Percentiles rank a stretch among this genome's conserved stretches.
Evolutionary conservation across 2,113 vertebrate species (phyloP).

Genomic region (Heterochromis multidens): DNA sequence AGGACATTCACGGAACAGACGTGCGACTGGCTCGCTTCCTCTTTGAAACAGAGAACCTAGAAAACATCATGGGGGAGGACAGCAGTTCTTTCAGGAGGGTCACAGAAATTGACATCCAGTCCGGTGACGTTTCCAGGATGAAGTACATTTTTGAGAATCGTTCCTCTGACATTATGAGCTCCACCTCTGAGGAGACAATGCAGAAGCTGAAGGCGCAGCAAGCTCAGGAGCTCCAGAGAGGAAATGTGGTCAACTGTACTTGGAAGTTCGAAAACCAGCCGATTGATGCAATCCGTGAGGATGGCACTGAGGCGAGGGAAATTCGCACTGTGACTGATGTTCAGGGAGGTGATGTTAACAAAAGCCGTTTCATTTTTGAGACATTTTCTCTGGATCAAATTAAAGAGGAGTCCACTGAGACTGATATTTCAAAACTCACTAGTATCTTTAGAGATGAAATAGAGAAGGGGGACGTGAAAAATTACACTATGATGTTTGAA

Average conservation of each 20-base stretch:
- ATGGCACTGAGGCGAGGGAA: conserved; percentile 53
- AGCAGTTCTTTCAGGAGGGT: conserved; percentile 76
- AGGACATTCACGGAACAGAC: conserved; percentile 85
- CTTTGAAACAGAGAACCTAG: conserved; percentile 90
- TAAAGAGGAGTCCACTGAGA: conserved; percentile 76
- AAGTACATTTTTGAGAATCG: conserved; percentile 87
- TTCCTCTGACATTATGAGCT: conserved; percentile 84
- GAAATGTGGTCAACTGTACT: conserved; percentile 83
- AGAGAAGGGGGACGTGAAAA: conserved; percentile 85
- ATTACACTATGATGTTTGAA: conserved; percentile 92
- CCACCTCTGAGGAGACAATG: conserved; percentile 82
- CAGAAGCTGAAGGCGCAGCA: conserved; percentile 80
- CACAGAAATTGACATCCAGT: conserved; percentile 81
- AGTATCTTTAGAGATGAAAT: conserved; percentile 74
- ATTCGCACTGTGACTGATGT: conserved; percentile 81
- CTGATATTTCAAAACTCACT: conserved; percentile 66
- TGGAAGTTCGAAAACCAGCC: conserved; percentile 90
- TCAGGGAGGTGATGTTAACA: conserved; percentile 85
- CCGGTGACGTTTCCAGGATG: conserved; percentile 88
- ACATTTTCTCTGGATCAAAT: conserved; percentile 87
- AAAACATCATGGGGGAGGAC: conserved; percentile 82
- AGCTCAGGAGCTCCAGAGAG: conserved; percentile 86
- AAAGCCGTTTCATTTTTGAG: conserved; percentile 88
- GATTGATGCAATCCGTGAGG: conserved; percentile 81
- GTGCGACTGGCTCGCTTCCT: conserved; percentile 84